Evolutionary conservation across 1,140 invertebrate species (phyloP), one percentile per base, ranked within the genome.

Genomic region (Heliconius hermathena): DNA sequence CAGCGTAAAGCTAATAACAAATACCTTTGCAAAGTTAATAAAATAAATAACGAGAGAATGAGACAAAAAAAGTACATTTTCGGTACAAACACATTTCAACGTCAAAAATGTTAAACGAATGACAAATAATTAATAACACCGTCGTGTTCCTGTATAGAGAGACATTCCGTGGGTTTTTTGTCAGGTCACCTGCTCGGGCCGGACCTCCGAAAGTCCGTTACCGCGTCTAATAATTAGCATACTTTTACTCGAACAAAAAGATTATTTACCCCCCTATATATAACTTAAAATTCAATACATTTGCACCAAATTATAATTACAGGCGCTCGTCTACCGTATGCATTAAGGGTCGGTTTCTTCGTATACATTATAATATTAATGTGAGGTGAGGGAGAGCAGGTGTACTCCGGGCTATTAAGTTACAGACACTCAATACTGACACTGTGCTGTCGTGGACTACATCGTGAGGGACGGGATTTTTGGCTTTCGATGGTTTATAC

Each of bases 241-340:
- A 91, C 87, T 87, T 80, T 77, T 52, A 72, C 66, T 54, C 38
- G 73, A 84, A 87, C 87, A 91, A 89, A 90, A 91, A 87, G 83
- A 90, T 90, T 89, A 85, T 86, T 87, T 85, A 76, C 87, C 88
- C 88, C 88, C 86, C 84, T 85, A 88, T 87, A 87, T 83, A 88
- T 33, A 72, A 83, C 82, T 89, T 88, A 89, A 89, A 85, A 90
- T 92, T 89, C 88, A 88, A 90, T 91, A 91, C 89, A 82, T 91
- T 91, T 91, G 88, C 90, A 93, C 91, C 87, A 89, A 93, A 93
- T 91, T 87, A 92, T 93, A 89, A 93, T 89, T 89, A 91, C 84
- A 60, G 78, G 75, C 86, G 86, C 87, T 86, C 87, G 83, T 83
- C 85, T 72, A 46, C 60, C 84, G 87, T 88, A 88, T 89, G 87